phyloP scores from a whole-genome alignment of 2,888 invertebrate species.

The Conchocele bisecta region DNA sequence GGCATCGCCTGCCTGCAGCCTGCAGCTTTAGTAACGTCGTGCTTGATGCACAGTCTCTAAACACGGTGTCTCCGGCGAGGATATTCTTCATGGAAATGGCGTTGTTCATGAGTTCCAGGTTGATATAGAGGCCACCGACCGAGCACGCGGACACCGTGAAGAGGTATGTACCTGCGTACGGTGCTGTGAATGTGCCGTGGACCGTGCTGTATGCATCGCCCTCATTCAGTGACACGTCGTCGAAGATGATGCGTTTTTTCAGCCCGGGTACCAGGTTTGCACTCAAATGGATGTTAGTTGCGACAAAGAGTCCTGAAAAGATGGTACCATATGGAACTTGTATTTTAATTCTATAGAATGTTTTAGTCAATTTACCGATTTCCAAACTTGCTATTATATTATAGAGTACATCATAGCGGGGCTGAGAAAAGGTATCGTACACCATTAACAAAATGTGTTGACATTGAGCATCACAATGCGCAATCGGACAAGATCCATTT shows the following conservation, averaged over 20 bases:
- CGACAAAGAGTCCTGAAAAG: too few species aligned
- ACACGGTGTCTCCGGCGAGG: constrained; percentile 4
- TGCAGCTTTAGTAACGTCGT: not conserved
- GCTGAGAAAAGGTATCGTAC: too few species aligned
- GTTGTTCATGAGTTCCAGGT: constrained; percentile 3
- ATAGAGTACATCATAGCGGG: too few species aligned
- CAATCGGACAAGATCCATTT: too few species aligned
- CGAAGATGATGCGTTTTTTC: constrained; percentile 8
- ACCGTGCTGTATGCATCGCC: constrained; percentile 18
- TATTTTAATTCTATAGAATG: too few species aligned
- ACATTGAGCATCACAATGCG: too few species aligned
- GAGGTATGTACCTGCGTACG: constrained; percentile 15
- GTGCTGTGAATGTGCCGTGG: constrained; percentile 12
- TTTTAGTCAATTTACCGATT: too few species aligned
- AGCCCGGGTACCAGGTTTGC: not conserved
- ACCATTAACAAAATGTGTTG: too few species aligned
- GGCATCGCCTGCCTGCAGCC: constrained; percentile 8
- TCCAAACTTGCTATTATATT: too few species aligned
- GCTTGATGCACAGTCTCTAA: constrained; percentile 1
- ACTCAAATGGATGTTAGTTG: too few species aligned
- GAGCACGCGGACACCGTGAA: constrained; percentile 10
- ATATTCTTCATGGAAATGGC: not conserved
- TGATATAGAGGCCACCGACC: not conserved
- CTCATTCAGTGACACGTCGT: constrained; percentile 1
- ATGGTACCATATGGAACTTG: too few species aligned